Evolutionary conservation across 2,113 vertebrate species (phyloP).

Genomic region (Indicator indicator): DNA sequence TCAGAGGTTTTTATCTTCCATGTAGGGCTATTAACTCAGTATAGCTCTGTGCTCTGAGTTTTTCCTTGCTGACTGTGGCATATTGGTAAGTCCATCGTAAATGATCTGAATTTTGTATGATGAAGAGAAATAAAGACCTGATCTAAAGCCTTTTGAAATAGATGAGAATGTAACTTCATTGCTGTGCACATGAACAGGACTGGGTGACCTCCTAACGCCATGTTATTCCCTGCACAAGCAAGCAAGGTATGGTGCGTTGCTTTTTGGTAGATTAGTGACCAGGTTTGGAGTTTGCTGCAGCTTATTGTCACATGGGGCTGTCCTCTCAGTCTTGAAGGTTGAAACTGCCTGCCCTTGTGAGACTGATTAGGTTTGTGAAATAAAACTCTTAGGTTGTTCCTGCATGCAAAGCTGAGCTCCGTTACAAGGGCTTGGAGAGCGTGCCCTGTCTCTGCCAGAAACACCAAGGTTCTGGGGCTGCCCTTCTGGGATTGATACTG

Average conservation of each 20-base stretch:
- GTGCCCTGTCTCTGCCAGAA: background rate
- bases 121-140: background rate
- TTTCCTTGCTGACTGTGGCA: background rate
- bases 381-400: background rate
- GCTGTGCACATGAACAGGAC: fast-evolving
- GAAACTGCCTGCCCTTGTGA: background rate
- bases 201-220: fast-evolving
- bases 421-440: background rate
- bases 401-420: background rate
- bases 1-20: constrained; percentile 15
- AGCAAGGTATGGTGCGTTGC: fast-evolving
- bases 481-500: background rate
- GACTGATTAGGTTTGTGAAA: background rate
- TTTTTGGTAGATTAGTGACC: background rate
- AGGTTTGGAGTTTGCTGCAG: background rate
- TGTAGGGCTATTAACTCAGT: background rate
- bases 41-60: background rate
- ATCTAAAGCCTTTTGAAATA: background rate
- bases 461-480: background rate
- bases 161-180: background rate
- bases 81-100: background rate
- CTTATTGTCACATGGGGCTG: fast-evolving
- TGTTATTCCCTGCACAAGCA: fast-evolving
- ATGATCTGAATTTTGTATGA: background rate
- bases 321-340: background rate